Evolutionary conservation across 2,113 vertebrate species (phyloP).

Genomic region (Seriola quinqueradiata): DNA sequence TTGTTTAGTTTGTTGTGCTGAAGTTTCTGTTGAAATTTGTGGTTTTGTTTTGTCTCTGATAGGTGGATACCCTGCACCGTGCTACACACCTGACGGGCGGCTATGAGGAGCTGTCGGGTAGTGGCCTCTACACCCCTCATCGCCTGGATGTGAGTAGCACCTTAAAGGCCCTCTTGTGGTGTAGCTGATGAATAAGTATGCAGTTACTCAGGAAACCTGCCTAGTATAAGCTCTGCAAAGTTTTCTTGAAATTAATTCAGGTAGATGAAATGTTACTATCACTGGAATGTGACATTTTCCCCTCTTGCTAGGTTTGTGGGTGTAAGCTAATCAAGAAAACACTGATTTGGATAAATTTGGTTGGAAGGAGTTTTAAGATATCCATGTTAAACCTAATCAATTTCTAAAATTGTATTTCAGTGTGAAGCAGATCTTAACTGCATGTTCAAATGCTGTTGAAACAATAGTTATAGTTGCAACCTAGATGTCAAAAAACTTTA

Average conservation of each 20-base stretch:
- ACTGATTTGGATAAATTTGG: no score
- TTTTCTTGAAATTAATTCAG: background rate
- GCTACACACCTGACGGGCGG: slow-evolving; percentile 89
- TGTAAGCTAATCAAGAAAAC: no score
- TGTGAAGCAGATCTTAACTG: no score
- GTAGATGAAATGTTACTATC: no score
- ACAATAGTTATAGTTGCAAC: background rate
- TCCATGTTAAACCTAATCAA: no score
- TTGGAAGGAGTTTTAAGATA: no score
- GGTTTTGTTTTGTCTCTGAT: slow-evolving; percentile 43
- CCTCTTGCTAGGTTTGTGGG: no score
- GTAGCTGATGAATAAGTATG: background rate
- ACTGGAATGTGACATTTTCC: no score
- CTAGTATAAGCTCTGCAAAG: background rate
- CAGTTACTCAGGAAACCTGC: no score
- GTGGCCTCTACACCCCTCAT: slow-evolving; percentile 84
- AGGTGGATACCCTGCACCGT: slow-evolving; percentile 90
- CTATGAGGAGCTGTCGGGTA: slow-evolving; percentile 87
- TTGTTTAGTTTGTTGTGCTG: background rate
- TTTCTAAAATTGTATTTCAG: no score
- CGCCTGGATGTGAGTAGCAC: slow-evolving; percentile 83
- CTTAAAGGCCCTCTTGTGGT: background rate
- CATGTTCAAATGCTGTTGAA: background rate
- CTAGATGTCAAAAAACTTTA: background rate
- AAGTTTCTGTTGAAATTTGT: slow-evolving; percentile 16